Base-by-base conservation (phyloP, 2,797 vertebrate species). In the Muraenolepis orangiensis region DNA sequence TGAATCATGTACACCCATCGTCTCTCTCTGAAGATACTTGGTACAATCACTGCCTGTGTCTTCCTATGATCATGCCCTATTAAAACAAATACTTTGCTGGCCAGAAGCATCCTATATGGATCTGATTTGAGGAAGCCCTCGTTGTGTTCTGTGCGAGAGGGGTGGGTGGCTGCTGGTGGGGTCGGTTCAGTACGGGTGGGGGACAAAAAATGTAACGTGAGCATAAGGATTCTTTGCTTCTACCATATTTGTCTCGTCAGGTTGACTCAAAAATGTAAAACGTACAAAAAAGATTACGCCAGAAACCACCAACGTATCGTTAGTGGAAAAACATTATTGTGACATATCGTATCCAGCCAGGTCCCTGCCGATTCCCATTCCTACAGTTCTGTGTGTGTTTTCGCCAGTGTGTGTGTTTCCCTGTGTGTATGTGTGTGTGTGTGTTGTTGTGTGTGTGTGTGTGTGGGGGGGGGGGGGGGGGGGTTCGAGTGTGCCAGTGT, bases 401-500 rank as follows among this genome's bases (percentile, higher is more conserved):
- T 23, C 51, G 8, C 46, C 46, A 2, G 46, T 61, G 57, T 23
- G 57, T 36, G 32, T 34, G 46, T 78, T 70, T 74, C 34, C 38
- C n/a, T 74, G 68, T 42, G 8, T 76, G 73, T 80, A 36, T 14
- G 66, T 8, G 11, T 74, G 71, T 76, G 20, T 66, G 18, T 70
- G 70, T 74, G 2, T 74, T 68, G 69, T 66, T 74, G 1, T 71
- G 16, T 68, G 64, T 40, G 66, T 38, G 57, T n/a, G 8, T 13
- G n/a, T 69, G 12, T 64, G 46, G 74, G 70, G 46, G 3, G 57
- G 2, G 11, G 57, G 40, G 16, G 1, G 14, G 40, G 14, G 40
- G 40, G 12, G 87, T 85, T 91, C 85, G 80, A 78, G 83, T 89
- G 86, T 93, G 93, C 91, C 92, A 93, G 92, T 93, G 92, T 93